Base-by-base conservation (phyloP, 2,113 vertebrate species). In the Onychostruthus taczanowskii region DNA sequence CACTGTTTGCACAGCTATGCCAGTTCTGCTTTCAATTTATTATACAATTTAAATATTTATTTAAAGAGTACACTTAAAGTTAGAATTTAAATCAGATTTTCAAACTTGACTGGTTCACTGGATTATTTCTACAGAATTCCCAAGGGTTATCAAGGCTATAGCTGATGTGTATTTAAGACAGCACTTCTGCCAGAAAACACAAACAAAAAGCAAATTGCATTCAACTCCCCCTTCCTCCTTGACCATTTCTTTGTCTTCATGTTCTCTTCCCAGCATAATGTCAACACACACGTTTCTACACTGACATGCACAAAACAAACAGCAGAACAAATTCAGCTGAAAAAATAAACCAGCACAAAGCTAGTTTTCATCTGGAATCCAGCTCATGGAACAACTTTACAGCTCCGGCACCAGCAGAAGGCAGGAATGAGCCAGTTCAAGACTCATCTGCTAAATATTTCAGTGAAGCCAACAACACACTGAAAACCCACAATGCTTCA, bases 81-180 rank as follows among this genome's bases (percentile, higher is more conserved):
- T 59, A 52, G 21, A 90, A 77, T 80, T 92, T 62, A 77, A 84
- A 95, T 93, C 58, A 64, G 66, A 90, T 90, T 94, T 87, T 76
- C 62, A 83, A 18, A 37, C 49, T 68, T 52, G 56, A 91, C 31
- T 56, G 24, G 16, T 46, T 95, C 61, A 66, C 53, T 83, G 58
- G 82, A 85, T 85, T 93, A 94, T 93, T 91, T 91, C 85, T 90
- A 67, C 78, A 87, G 37, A 39, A 91, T 56, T 90, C 94, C 82
- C 90, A 94, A 88, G 82, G 53, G 90, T 72, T 76, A 87, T 72
- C 87, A 82, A 75, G 49, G 53, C 64, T 77, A 37, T 33, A 52
- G 55, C 37, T 80, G 84, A 85, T 79, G 72, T 59, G 39, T 84
- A 77, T 84, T 89, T 94, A 81, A 88, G 79, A 80, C 55, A 95